Evolutionary conservation across 2,797 vertebrate genomes (phyloP).

Genomic region (Pteropus rufus): DNA sequence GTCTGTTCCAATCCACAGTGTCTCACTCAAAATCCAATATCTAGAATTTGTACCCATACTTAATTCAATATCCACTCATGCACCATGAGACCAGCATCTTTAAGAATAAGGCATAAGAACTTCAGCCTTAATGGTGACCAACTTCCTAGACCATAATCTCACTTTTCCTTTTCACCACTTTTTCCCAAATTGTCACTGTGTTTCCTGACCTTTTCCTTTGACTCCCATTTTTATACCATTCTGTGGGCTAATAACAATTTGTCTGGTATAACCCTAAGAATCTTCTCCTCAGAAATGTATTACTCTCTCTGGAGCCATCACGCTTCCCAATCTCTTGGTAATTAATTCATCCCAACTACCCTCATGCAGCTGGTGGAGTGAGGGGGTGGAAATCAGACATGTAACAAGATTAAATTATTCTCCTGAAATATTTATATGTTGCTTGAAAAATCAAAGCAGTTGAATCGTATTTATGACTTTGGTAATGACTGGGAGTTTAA

Average conservation of each 20-base stretch:
- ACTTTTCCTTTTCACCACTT: not conserved
- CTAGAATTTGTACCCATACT: not conserved
- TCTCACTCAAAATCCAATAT: not conserved
- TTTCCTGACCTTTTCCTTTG: not conserved
- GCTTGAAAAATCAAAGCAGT: not conserved
- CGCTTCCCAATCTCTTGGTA: not conserved
- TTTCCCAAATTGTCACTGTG: not conserved
- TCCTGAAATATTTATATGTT: slow-evolving; percentile 10
- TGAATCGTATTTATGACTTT: slow-evolving; percentile 23
- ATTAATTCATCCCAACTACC: not conserved
- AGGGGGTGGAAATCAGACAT: not conserved
- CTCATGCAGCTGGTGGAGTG: not conserved
- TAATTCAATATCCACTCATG: not conserved
- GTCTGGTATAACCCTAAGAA: not conserved
- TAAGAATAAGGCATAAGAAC: not conserved
- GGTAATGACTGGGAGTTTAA: not conserved
- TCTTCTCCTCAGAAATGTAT: not conserved
- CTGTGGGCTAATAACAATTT: not conserved
- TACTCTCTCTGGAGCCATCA: not conserved
- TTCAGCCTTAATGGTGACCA: not conserved
- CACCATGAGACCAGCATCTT: not conserved
- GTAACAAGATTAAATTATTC: not conserved
- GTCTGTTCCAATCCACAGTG: not conserved
- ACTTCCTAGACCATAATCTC: not conserved
- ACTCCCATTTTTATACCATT: not conserved